Percentiles rank a stretch among this genome's conserved stretches.
phyloP scores from a whole-genome alignment of 1,140 invertebrate genomes.

The Penaeus chinensis region DNA sequence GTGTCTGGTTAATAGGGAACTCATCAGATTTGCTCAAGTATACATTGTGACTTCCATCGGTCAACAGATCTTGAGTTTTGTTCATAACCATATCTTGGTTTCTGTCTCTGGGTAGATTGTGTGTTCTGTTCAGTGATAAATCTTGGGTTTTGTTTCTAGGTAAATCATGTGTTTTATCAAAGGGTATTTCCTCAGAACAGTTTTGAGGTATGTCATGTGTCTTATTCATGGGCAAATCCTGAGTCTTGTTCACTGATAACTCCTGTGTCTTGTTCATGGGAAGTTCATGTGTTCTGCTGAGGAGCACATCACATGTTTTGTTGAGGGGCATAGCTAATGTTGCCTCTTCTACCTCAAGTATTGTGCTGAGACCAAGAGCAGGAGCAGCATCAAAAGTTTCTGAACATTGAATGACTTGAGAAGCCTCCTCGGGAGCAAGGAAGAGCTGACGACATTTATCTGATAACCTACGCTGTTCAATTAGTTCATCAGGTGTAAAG shows the following conservation, averaged over 20 bases:
- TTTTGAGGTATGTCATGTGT: neutral
- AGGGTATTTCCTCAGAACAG: too few species aligned
- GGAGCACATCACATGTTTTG: constrained; percentile 20
- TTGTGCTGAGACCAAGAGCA: constrained; percentile 45
- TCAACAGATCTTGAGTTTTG: too few species aligned
- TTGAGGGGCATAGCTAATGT: constrained; percentile 31
- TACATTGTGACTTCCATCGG: too few species aligned
- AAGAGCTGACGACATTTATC: constrained; percentile 46
- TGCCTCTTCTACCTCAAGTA: constrained; percentile 48
- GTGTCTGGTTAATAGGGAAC: constrained; percentile 19
- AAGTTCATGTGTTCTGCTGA: too few species aligned
- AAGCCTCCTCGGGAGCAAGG: neutral
- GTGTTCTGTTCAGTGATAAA: neutral
- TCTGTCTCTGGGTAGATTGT: too few species aligned
- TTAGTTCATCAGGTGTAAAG: constrained; percentile 39
- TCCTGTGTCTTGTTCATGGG: neutral
- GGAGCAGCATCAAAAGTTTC: constrained; percentile 9
- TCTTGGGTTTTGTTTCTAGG: neutral
- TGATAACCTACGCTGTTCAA: constrained; percentile 25
- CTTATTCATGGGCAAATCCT: neutral
- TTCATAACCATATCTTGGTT: too few species aligned
- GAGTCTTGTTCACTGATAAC: constrained; percentile 1
- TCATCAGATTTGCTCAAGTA: constrained; percentile 7
- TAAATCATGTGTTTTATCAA: neutral
- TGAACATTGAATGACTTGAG: neutral